Percentiles rank a stretch among this genome's conserved stretches.
Evolutionary conservation across 1,140 invertebrate genomes (phyloP).

Genomic region (Coptotermes formosanus): DNA sequence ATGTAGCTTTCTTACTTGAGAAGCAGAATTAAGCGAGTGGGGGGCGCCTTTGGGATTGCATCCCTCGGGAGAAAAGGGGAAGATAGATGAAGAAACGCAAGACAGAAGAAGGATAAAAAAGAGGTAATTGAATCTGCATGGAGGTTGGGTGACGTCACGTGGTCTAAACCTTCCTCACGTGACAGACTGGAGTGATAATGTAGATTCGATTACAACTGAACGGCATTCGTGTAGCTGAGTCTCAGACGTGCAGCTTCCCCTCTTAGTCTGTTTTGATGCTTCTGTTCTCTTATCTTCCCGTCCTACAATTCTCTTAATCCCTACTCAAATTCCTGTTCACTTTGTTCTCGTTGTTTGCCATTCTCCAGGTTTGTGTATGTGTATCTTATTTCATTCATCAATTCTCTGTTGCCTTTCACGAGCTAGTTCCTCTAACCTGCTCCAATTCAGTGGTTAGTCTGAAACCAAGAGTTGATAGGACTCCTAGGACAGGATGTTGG

Average conservation of each 20-base stretch:
- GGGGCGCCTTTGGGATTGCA: background rate
- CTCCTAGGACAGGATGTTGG: too few relatives aligned
- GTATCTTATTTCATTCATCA: too few relatives aligned
- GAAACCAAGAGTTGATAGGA: too few relatives aligned
- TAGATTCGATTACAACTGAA: slow-evolving; percentile 2
- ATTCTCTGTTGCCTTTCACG: too few relatives aligned
- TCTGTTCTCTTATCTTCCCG: too few relatives aligned
- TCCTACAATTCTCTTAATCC: too few relatives aligned
- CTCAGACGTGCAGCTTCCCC: background rate
- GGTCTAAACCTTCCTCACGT: background rate
- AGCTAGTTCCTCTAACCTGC: too few relatives aligned
- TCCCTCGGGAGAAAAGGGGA: background rate
- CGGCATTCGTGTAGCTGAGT: background rate
- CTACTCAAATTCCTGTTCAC: too few relatives aligned
- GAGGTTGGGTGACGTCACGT: background rate
- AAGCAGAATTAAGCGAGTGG: background rate
- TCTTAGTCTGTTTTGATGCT: too few relatives aligned
- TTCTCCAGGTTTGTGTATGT: too few relatives aligned
- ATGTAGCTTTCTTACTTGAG: background rate
- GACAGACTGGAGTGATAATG: background rate
- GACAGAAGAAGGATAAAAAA: background rate
- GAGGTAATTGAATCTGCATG: slow-evolving; percentile 12
- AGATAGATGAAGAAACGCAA: background rate
- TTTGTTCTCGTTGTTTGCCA: too few relatives aligned
- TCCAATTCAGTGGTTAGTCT: too few relatives aligned